These are phyloP conservation scores for Hydrolagus affinis DNA, from an alignment of 2,113 vertebrate genomes.

Conservation along the genomic window DNA sequence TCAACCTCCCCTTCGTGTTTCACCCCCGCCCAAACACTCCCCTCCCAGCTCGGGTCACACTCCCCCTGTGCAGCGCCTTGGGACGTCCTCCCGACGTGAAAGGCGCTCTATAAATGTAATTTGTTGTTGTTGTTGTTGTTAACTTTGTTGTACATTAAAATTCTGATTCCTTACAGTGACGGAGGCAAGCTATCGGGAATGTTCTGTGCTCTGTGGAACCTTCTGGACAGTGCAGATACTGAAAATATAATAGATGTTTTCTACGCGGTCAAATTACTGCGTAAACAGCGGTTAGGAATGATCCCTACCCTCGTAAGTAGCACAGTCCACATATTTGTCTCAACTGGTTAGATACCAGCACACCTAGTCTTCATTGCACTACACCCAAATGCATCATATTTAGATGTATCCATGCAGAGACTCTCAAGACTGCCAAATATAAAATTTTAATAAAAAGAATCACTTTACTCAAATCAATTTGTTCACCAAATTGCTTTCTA, in stretches of 20 bases:
- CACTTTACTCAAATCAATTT: too few relatives aligned
- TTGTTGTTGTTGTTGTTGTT: too few relatives aligned
- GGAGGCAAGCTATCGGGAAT: slow-evolving; percentile 74
- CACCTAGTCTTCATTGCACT: neutral
- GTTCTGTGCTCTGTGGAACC: slow-evolving; percentile 80
- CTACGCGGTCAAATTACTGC: slow-evolving; percentile 76
- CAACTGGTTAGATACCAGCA: neutral
- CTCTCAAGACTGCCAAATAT: neutral
- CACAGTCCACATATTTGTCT: too few relatives aligned
- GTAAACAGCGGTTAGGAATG: slow-evolving; percentile 68
- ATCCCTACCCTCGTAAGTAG: slow-evolving; percentile 67
- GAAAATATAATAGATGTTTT: slow-evolving; percentile 86
- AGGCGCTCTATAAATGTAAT: too few relatives aligned
- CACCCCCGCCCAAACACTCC: too few relatives aligned
- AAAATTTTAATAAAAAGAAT: too few relatives aligned
- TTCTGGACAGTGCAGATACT: slow-evolving; percentile 75
- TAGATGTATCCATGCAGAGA: neutral
- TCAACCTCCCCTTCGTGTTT: too few relatives aligned
- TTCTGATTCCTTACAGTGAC: slow-evolving; percentile 55
- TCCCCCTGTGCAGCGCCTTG: too few relatives aligned
- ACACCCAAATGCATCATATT: neutral
- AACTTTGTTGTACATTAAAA: slow-evolving; percentile 3
- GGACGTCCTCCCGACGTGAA: too few relatives aligned
- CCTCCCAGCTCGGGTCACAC: too few relatives aligned
- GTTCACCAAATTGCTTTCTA: too few relatives aligned